Evolutionary conservation across 2,888 invertebrate species (phyloP), one percentile per base, ranked within the genome.

Genomic region (Pseudolycoriella hygida): DNA sequence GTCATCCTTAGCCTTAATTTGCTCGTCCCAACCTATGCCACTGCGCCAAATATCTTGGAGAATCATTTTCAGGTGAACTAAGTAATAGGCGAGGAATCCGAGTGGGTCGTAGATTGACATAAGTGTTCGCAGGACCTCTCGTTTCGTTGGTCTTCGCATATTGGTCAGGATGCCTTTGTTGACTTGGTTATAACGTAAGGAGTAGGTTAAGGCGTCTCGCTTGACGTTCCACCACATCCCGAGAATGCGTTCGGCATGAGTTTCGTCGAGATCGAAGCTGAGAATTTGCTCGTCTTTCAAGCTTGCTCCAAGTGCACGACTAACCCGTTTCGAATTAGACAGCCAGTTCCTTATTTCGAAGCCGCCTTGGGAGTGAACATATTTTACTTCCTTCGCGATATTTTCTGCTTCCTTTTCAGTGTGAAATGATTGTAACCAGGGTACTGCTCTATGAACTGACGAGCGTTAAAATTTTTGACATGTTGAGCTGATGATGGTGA

Each of bases 81-180:
- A n/a, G n/a, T n/a, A n/a, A n/a, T n/a, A n/a, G n/a, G n/a, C n/a
- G n/a, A n/a, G n/a, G n/a, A 47, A 25, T 15, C 47, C 47, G 11
- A 47, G 4, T 34, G 47, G 47, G 34, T 47, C 47, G 20, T 42
- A 47, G 2, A n/a, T 44, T 14, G 4, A 30, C 8, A 10, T 30
- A 6, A 30, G 8, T 10, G 11, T 30, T 30, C 11, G 6, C 11
- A 30, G 11, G 11, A 30, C 11, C 8, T 30, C 30, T 11, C 30
- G 6, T 11, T 30, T 30, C 11, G 30, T 30, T 10, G 30, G 30
- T 30, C 30, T 6, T 10, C 30, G 30, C 11, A 10, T n/a, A 10
- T 10, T 11, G 11, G 30, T 10, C 11, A 30, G 11, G 8, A 30
- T 10, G 6, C 11, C 30, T 10, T 6, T 10, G 6, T 30, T 11